Percentiles rank a stretch among this genome's conserved stretches.
These are phyloP conservation scores for Rosalia funebris DNA, from an alignment of 2,888 invertebrate species.

Conservation along the genomic window DNA sequence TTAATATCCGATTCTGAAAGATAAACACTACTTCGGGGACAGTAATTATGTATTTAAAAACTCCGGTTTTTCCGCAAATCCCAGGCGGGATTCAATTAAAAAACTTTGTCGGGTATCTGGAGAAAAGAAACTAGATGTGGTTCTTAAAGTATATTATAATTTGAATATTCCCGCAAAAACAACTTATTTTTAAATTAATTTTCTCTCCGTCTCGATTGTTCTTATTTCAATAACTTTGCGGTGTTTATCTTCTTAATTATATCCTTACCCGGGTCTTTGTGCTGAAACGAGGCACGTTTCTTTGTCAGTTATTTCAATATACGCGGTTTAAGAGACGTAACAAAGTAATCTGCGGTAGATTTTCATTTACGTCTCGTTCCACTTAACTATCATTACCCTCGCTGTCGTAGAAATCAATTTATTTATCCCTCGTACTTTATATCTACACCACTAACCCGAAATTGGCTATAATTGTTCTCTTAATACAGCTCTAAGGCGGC, in stretches of 20 bases:
- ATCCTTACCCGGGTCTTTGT: no score
- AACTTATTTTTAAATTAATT: conserved; percentile 12
- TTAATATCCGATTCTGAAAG: not conserved
- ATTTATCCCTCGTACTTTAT: no score
- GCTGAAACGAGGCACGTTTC: no score
- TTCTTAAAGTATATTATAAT: not conserved
- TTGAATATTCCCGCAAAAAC: not conserved
- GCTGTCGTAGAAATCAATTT: no score
- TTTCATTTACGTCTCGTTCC: no score
- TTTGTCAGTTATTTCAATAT: no score
- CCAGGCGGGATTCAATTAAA: not conserved
- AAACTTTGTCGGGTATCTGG: not conserved
- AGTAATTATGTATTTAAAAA: not conserved
- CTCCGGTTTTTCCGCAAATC: not conserved
- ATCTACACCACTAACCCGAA: no score
- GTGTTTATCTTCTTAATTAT: conserved; percentile 1
- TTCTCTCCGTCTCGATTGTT: not conserved
- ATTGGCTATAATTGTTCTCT: not conserved
- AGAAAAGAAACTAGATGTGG: not conserved
- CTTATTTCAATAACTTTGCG: not conserved
- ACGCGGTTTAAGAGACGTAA: no score
- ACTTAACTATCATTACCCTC: no score
- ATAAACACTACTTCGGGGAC: not conserved
- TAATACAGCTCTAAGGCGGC: not conserved
- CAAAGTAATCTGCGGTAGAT: no score